Evolutionary conservation across 2,797 vertebrate species (phyloP), one percentile per base, ranked within the genome.

Genomic region (Cyprinodon diabolis): DNA sequence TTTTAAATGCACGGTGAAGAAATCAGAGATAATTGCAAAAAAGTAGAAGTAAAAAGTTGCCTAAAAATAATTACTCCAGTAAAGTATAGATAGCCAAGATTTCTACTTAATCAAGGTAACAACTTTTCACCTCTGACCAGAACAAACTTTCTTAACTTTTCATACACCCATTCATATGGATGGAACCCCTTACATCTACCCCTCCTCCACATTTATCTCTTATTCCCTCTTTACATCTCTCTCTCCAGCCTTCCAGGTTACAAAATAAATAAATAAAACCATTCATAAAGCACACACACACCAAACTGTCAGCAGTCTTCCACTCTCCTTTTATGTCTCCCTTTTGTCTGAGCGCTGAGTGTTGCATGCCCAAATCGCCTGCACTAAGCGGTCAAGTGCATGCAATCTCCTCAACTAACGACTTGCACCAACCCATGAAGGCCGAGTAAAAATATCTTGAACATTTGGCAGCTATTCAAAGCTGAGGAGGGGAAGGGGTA

Each of bases 351-450:
- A 78, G 72, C 12, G 47, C 66, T 63, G 60, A 78, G 81, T 43
- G 73, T 60, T 75, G 66, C 62, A 57, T 81, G 75, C 87, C 84
- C 76, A 90, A 83, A 66, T 87, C 58, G 10, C 83, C 85, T 4
- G 47, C 72, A 23, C 82, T 78, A 84, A 74, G 79, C 85, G 89
- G 90, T 94, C 91, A 93, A 93, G 89, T 87, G 88, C 85, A 86
- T 71, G 83, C 84, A 87, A 86, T 91, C 84, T 81, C 85, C 81
- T 87, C 84, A 84, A 80, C 90, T 87, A 89, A 90, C 68, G 75
- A 87, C 84, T 85, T 75, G 72, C 74, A 75, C 85, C 62, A 58
- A 90, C 88, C 85, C 75, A 84, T 78, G 72, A 82, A 79, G 82
- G 79, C 70, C 3, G 51, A 76, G 76, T 88, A 91, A 91, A 90